Percentiles rank a stretch among this genome's conserved stretches.
phyloP scores from a whole-genome alignment of 1,140 invertebrate species.

The Panagrolaimus sp. region DNA sequence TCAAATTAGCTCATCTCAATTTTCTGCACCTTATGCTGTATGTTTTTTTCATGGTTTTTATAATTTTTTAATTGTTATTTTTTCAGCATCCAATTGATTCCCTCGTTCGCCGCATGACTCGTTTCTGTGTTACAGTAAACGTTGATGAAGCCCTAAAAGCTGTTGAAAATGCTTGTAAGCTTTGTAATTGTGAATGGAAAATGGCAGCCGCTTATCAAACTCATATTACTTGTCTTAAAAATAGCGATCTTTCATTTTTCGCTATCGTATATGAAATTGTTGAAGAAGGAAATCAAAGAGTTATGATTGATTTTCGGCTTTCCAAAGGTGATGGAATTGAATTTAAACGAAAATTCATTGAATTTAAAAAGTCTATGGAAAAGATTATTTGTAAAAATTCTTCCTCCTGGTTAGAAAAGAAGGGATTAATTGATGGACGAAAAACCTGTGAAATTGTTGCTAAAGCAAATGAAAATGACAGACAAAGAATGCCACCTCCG shows the following conservation, averaged over 20 bases:
- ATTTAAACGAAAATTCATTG: constrained; percentile 4
- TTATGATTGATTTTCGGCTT: constrained; percentile 12
- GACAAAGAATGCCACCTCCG: too few species aligned
- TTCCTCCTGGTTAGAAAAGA: background rate
- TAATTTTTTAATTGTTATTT: background rate
- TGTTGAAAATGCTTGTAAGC: background rate
- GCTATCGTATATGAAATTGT: constrained; percentile 7
- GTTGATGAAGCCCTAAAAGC: background rate
- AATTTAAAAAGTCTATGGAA: background rate
- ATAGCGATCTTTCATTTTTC: background rate
- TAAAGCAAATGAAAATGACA: background rate
- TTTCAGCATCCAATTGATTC: background rate
- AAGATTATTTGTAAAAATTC: background rate
- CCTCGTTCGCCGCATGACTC: constrained; percentile 1
- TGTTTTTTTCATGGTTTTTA: background rate
- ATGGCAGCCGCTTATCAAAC: background rate
- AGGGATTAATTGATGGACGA: background rate
- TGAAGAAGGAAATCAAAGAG: background rate
- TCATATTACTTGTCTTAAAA: background rate
- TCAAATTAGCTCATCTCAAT: background rate
- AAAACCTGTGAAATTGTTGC: background rate
- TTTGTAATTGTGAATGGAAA: background rate
- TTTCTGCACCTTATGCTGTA: background rate
- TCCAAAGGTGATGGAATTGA: constrained; percentile 1
- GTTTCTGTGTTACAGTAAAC: constrained; percentile 3